phyloP scores from a whole-genome alignment of 2,113 vertebrate species.

The Ceratotherium simum region DNA sequence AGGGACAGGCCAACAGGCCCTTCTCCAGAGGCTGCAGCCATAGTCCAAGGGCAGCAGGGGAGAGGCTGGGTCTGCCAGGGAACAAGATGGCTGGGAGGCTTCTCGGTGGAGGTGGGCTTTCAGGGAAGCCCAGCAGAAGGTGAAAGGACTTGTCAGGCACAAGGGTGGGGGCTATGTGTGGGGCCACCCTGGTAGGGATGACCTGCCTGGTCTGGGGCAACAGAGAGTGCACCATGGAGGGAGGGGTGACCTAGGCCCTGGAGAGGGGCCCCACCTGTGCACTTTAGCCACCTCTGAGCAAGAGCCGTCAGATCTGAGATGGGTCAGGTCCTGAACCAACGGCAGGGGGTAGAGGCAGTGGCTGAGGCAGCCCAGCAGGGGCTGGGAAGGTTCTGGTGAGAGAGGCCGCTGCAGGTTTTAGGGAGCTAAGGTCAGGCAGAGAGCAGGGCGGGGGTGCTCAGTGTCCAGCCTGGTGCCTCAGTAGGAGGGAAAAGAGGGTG shows the following conservation, averaged over 20 bases:
- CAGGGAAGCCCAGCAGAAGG: no score
- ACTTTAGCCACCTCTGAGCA: background rate
- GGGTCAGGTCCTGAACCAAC: background rate
- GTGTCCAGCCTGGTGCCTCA: background rate
- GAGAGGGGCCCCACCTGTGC: background rate
- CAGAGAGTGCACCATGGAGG: background rate
- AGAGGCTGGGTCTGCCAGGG: background rate
- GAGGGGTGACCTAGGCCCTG: background rate
- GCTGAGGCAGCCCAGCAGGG: fast-evolving
- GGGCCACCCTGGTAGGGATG: background rate
- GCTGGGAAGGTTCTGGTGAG: background rate
- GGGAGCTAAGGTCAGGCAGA: background rate
- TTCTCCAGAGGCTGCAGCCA: background rate
- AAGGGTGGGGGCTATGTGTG: background rate
- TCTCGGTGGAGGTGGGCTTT: no score
- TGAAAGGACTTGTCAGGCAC: no score
- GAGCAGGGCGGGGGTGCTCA: no score
- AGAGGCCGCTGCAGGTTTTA: no score
- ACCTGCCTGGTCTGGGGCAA: background rate
- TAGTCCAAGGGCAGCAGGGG: no score
- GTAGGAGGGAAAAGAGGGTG: background rate
- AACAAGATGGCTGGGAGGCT: background rate
- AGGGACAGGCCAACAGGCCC: fast-evolving
- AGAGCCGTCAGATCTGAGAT: background rate
- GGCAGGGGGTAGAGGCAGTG: no score